Evolutionary conservation across 2,113 vertebrate species (phyloP).

Genomic region (Cheilinus undulatus): DNA sequence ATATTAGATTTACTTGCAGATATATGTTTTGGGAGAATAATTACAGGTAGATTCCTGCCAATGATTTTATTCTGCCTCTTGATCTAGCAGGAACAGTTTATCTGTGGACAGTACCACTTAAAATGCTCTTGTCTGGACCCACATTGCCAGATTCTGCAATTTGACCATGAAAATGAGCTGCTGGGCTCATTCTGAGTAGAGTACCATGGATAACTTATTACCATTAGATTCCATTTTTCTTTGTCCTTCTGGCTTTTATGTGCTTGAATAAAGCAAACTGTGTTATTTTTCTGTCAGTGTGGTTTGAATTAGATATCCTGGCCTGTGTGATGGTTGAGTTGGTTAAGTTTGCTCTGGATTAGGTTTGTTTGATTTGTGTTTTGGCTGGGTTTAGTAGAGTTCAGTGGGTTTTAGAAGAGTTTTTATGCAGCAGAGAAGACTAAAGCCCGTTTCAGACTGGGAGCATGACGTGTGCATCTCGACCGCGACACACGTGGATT

Average conservation of each 20-base stretch:
- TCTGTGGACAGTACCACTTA: too few species aligned
- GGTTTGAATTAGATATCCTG: slow-evolving; percentile 47
- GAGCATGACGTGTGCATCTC: slow-evolving; percentile 19
- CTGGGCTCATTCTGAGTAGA: slow-evolving; percentile 48
- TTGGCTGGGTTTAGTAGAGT: slow-evolving; percentile 12
- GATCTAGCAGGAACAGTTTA: too few species aligned
- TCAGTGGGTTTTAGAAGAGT: slow-evolving; percentile 17
- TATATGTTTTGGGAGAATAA: too few species aligned
- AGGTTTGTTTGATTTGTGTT: slow-evolving; percentile 45
- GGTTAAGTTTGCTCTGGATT: slow-evolving; percentile 52
- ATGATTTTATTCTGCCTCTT: too few species aligned
- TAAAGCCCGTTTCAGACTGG: background rate
- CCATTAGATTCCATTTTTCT: slow-evolving; percentile 47
- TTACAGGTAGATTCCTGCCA: too few species aligned
- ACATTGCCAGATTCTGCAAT: background rate
- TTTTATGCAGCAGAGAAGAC: background rate
- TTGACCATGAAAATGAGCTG: slow-evolving; percentile 28
- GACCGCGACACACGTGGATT: too few species aligned
- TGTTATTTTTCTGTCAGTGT: slow-evolving; percentile 51
- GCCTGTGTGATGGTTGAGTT: slow-evolving; percentile 20
- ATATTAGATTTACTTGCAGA: too few species aligned
- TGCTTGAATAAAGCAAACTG: slow-evolving; percentile 3
- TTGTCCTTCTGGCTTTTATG: slow-evolving; percentile 18
- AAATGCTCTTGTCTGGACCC: background rate
- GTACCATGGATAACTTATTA: slow-evolving; percentile 38